Evolutionary conservation across 2,113 vertebrate species (phyloP).

Genomic region (Megatriorchis doriae): DNA sequence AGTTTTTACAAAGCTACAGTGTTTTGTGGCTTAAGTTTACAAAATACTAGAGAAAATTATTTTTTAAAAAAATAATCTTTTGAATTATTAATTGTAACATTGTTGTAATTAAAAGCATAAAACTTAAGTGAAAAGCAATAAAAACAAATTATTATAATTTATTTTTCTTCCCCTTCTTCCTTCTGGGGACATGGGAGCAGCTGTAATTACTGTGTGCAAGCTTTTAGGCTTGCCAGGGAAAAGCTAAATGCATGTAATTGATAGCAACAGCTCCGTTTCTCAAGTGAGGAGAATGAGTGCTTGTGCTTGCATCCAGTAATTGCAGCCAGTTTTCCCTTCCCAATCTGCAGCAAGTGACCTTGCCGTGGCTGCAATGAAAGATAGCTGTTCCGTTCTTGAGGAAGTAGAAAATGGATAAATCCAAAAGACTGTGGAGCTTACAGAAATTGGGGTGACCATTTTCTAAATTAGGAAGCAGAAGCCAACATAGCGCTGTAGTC

Average conservation of each 20-base stretch:
- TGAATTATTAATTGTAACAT: background rate
- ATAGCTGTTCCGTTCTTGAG: background rate
- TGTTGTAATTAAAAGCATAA: background rate
- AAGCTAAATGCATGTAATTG: constrained; percentile 16
- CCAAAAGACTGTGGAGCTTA: background rate
- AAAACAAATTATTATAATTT: background rate
- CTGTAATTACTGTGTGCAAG: constrained; percentile 10
- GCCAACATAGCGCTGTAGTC: fast-evolving
- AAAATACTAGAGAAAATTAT: background rate
- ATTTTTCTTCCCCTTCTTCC: background rate
- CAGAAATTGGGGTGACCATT: fast-evolving
- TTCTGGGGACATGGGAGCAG: background rate
- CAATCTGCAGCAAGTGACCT: background rate
- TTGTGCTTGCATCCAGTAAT: background rate
- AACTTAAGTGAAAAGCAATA: background rate
- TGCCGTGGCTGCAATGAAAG: background rate
- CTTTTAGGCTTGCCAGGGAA: background rate
- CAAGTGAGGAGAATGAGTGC: background rate
- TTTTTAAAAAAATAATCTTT: background rate
- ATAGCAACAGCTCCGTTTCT: constrained; percentile 2
- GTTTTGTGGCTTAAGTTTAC: background rate
- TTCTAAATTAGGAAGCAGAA: background rate
- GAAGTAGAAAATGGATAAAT: background rate
- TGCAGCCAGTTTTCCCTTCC: background rate
- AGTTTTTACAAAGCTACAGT: background rate